A percentile compares a stretch with the other conserved stretches of the same genome.
Evolutionary conservation across 2,113 vertebrate species (phyloP).

Genomic region (Alectura lathami): DNA sequence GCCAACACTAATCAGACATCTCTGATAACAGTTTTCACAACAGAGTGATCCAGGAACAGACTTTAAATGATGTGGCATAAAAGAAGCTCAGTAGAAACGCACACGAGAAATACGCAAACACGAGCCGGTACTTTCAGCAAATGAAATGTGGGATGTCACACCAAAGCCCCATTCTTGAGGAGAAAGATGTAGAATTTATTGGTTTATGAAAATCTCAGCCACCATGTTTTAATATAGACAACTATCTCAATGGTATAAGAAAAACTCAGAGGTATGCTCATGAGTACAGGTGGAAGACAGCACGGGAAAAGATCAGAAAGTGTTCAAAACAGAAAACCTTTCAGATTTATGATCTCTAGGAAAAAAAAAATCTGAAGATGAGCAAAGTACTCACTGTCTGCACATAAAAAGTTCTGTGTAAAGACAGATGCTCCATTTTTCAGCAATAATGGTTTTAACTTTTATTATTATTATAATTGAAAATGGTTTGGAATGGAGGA

Average conservation of each 20-base stretch:
- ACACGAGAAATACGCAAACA: background rate
- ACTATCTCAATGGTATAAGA: background rate
- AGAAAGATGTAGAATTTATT: background rate
- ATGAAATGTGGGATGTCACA: background rate
- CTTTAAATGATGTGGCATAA: background rate
- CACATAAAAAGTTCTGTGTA: background rate
- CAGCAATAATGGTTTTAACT: background rate
- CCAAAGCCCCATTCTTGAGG: background rate
- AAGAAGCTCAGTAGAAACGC: background rate
- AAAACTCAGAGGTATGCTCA: background rate
- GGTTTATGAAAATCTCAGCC: background rate
- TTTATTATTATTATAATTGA: background rate
- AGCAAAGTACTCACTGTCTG: background rate
- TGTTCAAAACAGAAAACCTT: background rate
- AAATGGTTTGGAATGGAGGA: background rate
- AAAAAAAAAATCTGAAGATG: background rate
- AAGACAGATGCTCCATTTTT: background rate
- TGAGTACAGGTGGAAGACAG: background rate
- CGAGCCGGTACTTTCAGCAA: background rate
- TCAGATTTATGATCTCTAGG: background rate
- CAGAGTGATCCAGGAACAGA: background rate
- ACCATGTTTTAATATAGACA: background rate
- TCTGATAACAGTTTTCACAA: background rate
- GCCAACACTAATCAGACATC: background rate
- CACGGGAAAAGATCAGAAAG: background rate